Evolutionary conservation across 2,797 vertebrate species (phyloP).

Genomic region (Cuniculus paca): DNA sequence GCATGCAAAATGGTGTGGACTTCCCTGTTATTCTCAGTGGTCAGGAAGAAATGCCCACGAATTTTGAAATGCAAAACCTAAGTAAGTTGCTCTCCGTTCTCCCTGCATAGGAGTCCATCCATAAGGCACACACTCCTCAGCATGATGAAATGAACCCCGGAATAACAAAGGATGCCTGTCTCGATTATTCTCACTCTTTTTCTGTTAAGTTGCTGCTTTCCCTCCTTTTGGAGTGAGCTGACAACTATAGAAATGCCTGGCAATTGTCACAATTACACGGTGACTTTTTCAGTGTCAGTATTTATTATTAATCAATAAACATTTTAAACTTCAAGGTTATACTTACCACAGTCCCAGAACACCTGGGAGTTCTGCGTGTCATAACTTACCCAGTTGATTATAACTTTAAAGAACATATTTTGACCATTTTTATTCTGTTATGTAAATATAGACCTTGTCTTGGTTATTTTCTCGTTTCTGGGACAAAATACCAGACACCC

Average conservation of each 20-base stretch:
- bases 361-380: not conserved
- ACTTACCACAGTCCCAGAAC: not conserved
- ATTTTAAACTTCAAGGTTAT: not conserved
- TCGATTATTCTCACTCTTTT: not conserved
- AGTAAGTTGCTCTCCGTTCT: not conserved
- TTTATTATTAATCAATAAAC: conserved; percentile 1
- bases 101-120: not conserved
- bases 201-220: not conserved
- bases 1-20: not conserved
- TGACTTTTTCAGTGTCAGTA: not conserved
- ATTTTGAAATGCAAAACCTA: conserved; percentile 33
- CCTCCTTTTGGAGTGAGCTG: not conserved
- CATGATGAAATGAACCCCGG: not conserved
- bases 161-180: not conserved
- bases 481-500: too few relatives aligned
- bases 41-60: not conserved
- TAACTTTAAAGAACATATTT: conserved; percentile 12
- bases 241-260: not conserved
- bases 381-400: not conserved
- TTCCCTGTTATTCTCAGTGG: not conserved
- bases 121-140: not conserved
- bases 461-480: too few relatives aligned
- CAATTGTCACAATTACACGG: not conserved
- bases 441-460: not conserved
- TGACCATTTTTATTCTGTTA: not conserved